Conservation (phyloP, 2,888 invertebrate genomes). For the Heliconius charithonia region DNA sequence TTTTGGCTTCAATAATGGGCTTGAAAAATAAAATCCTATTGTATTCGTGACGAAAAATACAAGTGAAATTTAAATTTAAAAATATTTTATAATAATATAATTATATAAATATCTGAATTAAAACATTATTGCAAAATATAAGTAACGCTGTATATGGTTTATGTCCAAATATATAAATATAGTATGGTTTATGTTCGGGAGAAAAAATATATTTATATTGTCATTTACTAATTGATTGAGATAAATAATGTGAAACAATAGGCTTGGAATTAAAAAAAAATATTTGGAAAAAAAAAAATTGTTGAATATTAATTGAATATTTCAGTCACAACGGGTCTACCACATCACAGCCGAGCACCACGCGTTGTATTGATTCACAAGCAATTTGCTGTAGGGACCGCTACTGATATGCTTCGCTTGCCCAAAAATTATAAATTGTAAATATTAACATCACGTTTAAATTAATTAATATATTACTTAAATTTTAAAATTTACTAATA, state of each 20-base stretch:
- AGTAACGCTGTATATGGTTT: no score
- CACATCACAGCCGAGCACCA: constrained; percentile 71
- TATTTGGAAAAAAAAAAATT: background rate
- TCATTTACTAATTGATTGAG: no score
- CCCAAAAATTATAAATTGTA: constrained; percentile 75
- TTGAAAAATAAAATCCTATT: background rate
- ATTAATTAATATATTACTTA: constrained; percentile 5
- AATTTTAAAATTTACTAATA: background rate
- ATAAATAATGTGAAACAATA: no score
- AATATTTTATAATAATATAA: no score
- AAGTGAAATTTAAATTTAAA: background rate
- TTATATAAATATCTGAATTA: background rate
- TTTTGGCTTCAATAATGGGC: background rate
- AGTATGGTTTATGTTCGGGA: no score
- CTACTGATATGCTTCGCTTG: constrained; percentile 64
- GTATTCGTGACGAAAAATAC: background rate
- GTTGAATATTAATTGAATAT: constrained; percentile 23
- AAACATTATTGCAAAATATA: background rate
- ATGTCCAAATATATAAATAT: no score
- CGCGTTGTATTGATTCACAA: constrained; percentile 69
- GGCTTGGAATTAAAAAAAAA: no score
- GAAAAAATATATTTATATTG: no score
- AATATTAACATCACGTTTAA: constrained; percentile 45
- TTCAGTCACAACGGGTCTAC: constrained; percentile 65
- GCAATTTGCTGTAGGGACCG: constrained; percentile 70